Evolutionary conservation across 92 coral and sea anemone species (phyloP), one percentile per base, ranked within the genome.

Genomic region (Pocillopora grandis): DNA sequence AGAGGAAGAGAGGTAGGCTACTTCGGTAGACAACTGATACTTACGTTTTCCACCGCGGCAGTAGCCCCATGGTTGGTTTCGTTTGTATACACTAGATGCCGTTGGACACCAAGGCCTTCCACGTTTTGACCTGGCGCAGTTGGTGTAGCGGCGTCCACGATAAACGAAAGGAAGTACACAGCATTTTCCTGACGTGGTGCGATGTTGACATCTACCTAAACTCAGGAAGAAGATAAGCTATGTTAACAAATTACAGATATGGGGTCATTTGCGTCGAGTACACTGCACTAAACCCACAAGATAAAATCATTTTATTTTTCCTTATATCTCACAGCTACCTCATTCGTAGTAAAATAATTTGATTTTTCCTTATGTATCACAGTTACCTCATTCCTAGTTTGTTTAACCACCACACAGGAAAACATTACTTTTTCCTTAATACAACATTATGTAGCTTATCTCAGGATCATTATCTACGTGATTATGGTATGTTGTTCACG

Each of bases 31-130:
- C 8, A 15, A 20, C 65, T 17, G 21, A 1, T 58, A 5, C 83
- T 83, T 73, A 83, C 86, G 79, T 64, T 74, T 73, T 83, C 85
- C 85, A 16, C 86, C 86, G 57, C 86, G 74, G 80, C 86, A 83
- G 79, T 76, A 83, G 65, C 86, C 86, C 86, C 86, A 83, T 3
- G 75, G 86, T 74, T 77, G 27, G 58, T 81, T 83, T 27, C 86
- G 48, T 23, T 58, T 63, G 80, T 83, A 73, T 12, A 58, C 35
- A 19, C 58, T 65, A 3, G 86, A 77, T 18, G 73, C 58, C 17
- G 80, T 72, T 19, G 76, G 76, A 27, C 86, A 83, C 86, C 86
- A 83, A 19, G 64, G 42, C 78, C 80, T 83, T 62, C 80, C 79
- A 20, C 64, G 18, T 58, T 65, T 62, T 35, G 65, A 35, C 33